These are phyloP conservation scores for Drosophila kuntzei DNA, from an alignment of 2,888 invertebrate species.

Conservation along the genomic window DNA sequence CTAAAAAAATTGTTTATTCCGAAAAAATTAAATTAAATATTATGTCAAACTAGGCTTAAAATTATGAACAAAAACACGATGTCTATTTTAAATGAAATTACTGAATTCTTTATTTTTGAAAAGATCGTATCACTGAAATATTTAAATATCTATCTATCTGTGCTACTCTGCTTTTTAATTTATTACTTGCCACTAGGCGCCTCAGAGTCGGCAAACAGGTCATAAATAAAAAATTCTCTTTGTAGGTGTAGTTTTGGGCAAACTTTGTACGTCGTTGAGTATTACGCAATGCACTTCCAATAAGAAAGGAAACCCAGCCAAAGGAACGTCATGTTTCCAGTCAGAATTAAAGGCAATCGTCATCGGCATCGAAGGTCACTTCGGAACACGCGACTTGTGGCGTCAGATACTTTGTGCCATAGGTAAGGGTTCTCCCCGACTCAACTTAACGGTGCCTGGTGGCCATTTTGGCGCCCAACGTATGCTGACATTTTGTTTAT, in stretches of 20 bases:
- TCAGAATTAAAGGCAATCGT: slow-evolving; percentile 2
- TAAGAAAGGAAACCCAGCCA: background rate
- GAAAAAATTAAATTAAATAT: no score
- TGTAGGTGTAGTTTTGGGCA: slow-evolving; percentile 34
- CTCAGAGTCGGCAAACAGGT: slow-evolving; percentile 26
- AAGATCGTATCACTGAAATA: no score
- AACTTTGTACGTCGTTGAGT: slow-evolving; percentile 34
- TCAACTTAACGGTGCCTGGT: slow-evolving; percentile 36
- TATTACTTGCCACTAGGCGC: slow-evolving; percentile 7
- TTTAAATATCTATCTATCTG: no score
- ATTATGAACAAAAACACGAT: no score
- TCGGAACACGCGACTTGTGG: slow-evolving; percentile 45
- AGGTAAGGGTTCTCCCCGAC: slow-evolving; percentile 6
- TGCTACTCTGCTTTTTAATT: no score
- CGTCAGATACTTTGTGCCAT: slow-evolving; percentile 37
- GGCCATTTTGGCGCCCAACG: slow-evolving; percentile 49
- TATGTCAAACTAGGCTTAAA: no score
- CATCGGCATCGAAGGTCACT: slow-evolving; percentile 40
- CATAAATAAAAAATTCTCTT: slow-evolving; percentile 18
- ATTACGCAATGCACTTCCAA: slow-evolving; percentile 42
- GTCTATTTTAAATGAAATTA: no score
- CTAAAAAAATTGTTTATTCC: no score
- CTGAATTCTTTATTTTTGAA: no score
- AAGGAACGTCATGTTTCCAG: slow-evolving; percentile 31
- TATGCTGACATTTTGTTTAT: slow-evolving; percentile 33